These are phyloP conservation scores for Eumerus sabulonum DNA, from an alignment of 2,888 invertebrate species.

Conservation along the genomic window DNA sequence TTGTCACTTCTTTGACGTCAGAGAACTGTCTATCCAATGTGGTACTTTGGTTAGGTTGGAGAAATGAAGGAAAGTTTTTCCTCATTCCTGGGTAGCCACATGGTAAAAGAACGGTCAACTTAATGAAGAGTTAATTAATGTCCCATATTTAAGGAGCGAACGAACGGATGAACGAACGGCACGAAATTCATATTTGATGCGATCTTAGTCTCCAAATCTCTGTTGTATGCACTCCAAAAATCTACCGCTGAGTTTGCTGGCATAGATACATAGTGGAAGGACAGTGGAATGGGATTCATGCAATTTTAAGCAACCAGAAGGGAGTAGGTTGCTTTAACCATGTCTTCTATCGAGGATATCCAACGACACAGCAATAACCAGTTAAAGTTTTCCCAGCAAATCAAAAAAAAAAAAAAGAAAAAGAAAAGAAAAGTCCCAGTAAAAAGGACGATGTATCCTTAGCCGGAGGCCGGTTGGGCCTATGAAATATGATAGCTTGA, in stretches of 20 bases:
- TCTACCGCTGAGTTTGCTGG: neutral
- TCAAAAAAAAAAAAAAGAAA: no score
- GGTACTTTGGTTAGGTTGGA: no score
- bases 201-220: constrained; percentile 50
- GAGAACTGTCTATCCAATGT: no score
- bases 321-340: constrained; percentile 22
- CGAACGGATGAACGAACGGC: constrained; percentile 43
- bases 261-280: neutral
- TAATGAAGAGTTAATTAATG: constrained; percentile 67
- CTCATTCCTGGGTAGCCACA: constrained; percentile 41
- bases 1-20: no score
- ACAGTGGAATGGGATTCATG: constrained; percentile 39
- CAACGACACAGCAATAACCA: constrained; percentile 35
- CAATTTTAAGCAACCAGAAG: constrained; percentile 57
- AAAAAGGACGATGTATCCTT: neutral
- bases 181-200: constrained; percentile 67
- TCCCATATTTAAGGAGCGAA: constrained; percentile 25
- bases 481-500: constrained; percentile 52
- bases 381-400: constrained; percentile 31
- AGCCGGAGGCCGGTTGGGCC: constrained; percentile 5
- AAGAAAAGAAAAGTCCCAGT: no score
- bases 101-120: constrained; percentile 65
- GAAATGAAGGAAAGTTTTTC: constrained; percentile 46
- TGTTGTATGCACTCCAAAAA: constrained; percentile 43
- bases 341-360: constrained; percentile 34